Evolutionary conservation across 2,113 vertebrate species (phyloP), one percentile per base, ranked within the genome.

Genomic region (Melanerpes formicivorus): DNA sequence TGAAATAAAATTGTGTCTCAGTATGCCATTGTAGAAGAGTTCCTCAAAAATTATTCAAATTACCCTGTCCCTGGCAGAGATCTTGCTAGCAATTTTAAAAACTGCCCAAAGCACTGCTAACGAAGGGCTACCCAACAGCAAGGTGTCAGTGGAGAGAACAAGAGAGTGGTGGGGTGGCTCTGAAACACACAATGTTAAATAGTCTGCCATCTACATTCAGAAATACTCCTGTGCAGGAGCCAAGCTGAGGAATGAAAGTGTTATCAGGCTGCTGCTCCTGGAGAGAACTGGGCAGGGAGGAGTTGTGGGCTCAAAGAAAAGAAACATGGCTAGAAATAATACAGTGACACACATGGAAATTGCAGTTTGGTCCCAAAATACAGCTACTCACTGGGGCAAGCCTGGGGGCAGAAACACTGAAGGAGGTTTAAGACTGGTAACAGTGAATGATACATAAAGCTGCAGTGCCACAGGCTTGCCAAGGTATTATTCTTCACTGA

Each of bases 1-100:
- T 84, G 70, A 60, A 93, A 94, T 76, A 65, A 69, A 84, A 85
- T 87, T 93, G 21, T 16, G 42, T 69, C 72, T 88, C 42, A 62
- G 56, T 82, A 52, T 79, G 86, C 64, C n/a, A 63, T 79, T 86
- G 85, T 3, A 79, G 86, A 90, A 69, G 32, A 42, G 16, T 70
- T 87, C 48, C 50, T 90, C n/a, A 84, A 80, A 63, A 91, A 76
- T 90, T 50, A 78, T 83, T 72, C 59, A 56, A 46, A 84, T 69
- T 82, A 54, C 42, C 8, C 90, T 71, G 44, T 13, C 66, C 85
- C 37, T 73, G 58, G 64, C 52, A 83, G 27, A 88, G 70, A 29
- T 52, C 50, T 23, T 52, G 50, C n/a, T 65, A 32, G 26, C 46
- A 58, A 42, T 84, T 85, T 77, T 52, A 14, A 46, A 90, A 78